Percentiles rank a stretch among this genome's conserved stretches.
These are phyloP conservation scores for Poeciliopsis turneri DNA, from an alignment of 2,797 vertebrate species.

Conservation along the genomic window DNA sequence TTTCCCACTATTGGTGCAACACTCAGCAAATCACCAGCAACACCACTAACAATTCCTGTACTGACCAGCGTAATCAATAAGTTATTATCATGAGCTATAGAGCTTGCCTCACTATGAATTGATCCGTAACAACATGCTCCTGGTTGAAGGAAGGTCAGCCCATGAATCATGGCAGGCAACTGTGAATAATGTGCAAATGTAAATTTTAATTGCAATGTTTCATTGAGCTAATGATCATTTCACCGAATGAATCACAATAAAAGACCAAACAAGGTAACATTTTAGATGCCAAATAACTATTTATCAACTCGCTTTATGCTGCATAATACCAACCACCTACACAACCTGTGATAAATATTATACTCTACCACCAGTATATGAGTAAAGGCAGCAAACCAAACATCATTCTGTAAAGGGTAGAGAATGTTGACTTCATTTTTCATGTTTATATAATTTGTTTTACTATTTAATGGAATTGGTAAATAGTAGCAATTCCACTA, in stretches of 20 bases:
- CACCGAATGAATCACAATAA: constrained; percentile 3
- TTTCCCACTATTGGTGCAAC: not conserved
- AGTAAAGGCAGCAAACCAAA: constrained; percentile 2
- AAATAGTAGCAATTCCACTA: too few species aligned
- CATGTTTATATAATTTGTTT: not conserved
- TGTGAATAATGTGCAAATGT: constrained; percentile 25
- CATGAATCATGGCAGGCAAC: constrained; percentile 29
- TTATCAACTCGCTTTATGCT: constrained; percentile 2
- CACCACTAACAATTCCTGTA: constrained; percentile 25
- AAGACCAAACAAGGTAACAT: constrained; percentile 5
- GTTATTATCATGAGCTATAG: constrained; percentile 49
- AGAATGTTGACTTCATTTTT: not conserved
- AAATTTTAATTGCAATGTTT: not conserved
- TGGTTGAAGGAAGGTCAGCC: constrained; percentile 40
- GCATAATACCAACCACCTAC: not conserved
- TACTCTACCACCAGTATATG: not conserved
- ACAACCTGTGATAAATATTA: not conserved
- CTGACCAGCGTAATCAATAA: constrained; percentile 43
- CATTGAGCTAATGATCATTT: constrained; percentile 10
- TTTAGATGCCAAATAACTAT: constrained; percentile 2
- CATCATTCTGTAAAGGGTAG: not conserved
- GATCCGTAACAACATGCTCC: constrained; percentile 44
- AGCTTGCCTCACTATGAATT: constrained; percentile 28
- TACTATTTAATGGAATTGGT: not conserved
- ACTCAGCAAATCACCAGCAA: constrained; percentile 21